phyloP scores from a whole-genome alignment of 2,797 vertebrate genomes.

The Silurus lanzhouensis region DNA sequence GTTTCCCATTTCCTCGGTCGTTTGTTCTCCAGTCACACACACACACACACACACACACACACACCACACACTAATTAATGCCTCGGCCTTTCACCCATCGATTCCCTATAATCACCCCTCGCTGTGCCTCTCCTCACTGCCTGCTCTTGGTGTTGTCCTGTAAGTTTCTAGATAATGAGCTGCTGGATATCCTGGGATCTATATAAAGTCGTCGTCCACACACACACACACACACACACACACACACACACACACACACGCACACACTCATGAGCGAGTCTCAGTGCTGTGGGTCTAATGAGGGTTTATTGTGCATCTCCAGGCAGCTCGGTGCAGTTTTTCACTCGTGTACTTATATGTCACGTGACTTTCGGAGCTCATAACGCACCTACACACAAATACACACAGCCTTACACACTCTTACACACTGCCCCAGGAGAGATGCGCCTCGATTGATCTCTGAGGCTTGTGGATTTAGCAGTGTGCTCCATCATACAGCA shows the following conservation, averaged over 20 bases:
- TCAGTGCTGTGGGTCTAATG: not conserved
- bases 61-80: not conserved
- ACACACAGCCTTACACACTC: not conserved
- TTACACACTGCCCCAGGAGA: not conserved
- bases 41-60: too few species aligned
- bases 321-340: constrained; percentile 12
- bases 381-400: not conserved
- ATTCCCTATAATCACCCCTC: constrained; percentile 27
- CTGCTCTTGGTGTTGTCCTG: not conserved
- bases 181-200: constrained; percentile 19
- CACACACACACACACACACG: not conserved
- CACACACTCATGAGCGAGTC: not conserved
- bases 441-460: constrained; percentile 33
- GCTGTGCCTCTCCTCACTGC: not conserved
- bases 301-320: constrained; percentile 12
- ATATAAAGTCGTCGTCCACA: not conserved
- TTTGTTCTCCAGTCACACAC: too few species aligned
- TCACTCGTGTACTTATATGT: not conserved
- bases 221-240: not conserved
- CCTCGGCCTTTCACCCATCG: constrained; percentile 17
- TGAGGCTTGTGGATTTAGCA: constrained; percentile 20
- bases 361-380: not conserved
- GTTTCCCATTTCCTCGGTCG: too few species aligned
- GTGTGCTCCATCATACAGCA: constrained; percentile 7
- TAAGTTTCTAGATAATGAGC: constrained; percentile 14